Evolutionary conservation across 2,888 invertebrate species (phyloP), one percentile per base, ranked within the genome.

Genomic region (Stenolophus ochropezus): DNA sequence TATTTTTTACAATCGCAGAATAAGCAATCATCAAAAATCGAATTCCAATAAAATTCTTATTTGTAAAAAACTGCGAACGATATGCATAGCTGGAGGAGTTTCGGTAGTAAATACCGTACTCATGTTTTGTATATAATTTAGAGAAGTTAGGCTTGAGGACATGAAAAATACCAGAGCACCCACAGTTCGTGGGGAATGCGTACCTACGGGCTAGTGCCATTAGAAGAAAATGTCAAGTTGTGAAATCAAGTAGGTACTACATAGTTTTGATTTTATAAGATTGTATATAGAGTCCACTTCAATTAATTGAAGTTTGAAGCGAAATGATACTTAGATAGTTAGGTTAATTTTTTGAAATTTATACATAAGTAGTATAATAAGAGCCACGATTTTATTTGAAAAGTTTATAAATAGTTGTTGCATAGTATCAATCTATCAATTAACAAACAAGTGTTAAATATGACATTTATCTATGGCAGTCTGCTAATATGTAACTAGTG

Each of bases 61-160:
- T 23, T n/a, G n/a, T 14, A 61, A 73, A 71, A 73, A 73, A 47
- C 49, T 14, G 21, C 18, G 42, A 47, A 73, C 20, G 14, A 25
- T 61, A 25, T 4, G 4, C 6, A 61, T 61, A 61, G 61, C 61
- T 61, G 2, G n/a, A 23, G 61, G 61, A 18, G 21, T 2, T 73
- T 49, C 73, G 14, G 73, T 73, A 73, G 73, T 73, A 73, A 73
- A 47, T 73, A 73, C 49, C 73, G 33, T 25, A 61, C 3, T 61
- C 61, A 23, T 25, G 61, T 73, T 73, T 49, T 73, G 73, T n/a
- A 20, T 73, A 18, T 73, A 73, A 73, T 73, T 73, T 73, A 49
- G 6, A 20, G 8, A 69, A 73, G 47, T n/a, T 49, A 47, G 21
- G 6, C 73, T 49, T 47, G 73, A 21, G 47, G 73, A 73, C 21